phyloP scores from a whole-genome alignment of 92 coral and sea anemone genomes.

The Muricea muricata region DNA sequence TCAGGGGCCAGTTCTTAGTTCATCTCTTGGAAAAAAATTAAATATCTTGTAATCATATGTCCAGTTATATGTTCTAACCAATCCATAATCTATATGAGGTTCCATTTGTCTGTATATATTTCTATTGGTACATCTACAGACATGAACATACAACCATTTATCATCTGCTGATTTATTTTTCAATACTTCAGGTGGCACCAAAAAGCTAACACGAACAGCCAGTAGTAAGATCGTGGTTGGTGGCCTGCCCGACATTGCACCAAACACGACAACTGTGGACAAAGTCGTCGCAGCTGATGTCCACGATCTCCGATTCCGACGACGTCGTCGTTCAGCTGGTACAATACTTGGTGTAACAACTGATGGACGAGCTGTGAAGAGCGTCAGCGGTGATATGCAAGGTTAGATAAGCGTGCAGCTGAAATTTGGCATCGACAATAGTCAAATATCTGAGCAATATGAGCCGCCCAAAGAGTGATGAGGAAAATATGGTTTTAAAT shows the following conservation, averaged over 20 bases:
- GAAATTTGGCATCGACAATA: background rate
- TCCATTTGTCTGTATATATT: too few species aligned
- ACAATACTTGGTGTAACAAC: slow-evolving; percentile 34
- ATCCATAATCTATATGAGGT: too few species aligned
- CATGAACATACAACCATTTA: too few species aligned
- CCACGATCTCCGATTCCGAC: slow-evolving; percentile 19
- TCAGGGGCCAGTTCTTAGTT: too few species aligned
- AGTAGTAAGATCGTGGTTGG: slow-evolving; percentile 30
- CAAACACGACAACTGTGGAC: slow-evolving; percentile 21
- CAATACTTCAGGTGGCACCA: slow-evolving; percentile 7
- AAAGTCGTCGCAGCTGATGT: slow-evolving; percentile 13
- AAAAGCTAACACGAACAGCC: slow-evolving; percentile 13
- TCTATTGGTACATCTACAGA: too few species aligned
- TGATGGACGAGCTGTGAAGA: slow-evolving; percentile 14
- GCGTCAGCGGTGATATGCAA: slow-evolving; percentile 33
- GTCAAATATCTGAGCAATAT: background rate
- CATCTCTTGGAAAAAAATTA: too few species aligned
- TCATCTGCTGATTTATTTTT: background rate
- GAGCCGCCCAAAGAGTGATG: too few species aligned
- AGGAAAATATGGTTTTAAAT: too few species aligned
- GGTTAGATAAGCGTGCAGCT: background rate
- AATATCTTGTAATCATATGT: too few species aligned
- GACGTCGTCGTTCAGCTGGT: slow-evolving; percentile 37
- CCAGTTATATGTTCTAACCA: too few species aligned
- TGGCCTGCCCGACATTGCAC: slow-evolving; percentile 30